Percentiles rank a stretch among this genome's conserved stretches.
Conservation (phyloP, 2,888 invertebrate species). For the Tachina fera region DNA sequence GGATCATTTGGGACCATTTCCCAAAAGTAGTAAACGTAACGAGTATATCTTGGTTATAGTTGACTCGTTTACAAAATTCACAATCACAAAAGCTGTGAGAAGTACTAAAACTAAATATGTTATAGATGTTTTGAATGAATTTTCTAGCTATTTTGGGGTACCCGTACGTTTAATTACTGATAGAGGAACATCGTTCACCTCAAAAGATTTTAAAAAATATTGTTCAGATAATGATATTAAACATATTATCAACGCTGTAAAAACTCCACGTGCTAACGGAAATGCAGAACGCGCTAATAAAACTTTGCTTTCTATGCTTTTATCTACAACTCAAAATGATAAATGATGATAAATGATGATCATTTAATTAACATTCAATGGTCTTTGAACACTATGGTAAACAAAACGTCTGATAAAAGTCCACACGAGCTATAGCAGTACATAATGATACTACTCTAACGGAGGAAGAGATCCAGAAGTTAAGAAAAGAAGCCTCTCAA, state of each 20-base stretch:
- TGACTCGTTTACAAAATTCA: slow-evolving; percentile 8
- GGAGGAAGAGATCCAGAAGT: too few species aligned
- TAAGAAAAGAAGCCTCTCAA: too few species aligned
- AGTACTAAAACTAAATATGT: slow-evolving; percentile 27
- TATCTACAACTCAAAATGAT: slow-evolving; percentile 22
- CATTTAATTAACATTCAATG: slow-evolving; percentile 30
- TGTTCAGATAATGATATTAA: slow-evolving; percentile 30
- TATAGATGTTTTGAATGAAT: slow-evolving; percentile 23
- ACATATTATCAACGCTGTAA: slow-evolving; percentile 36
- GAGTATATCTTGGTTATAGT: slow-evolving; percentile 27
- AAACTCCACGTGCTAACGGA: slow-evolving; percentile 27
- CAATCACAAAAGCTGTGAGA: background rate
- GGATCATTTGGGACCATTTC: slow-evolving; percentile 32
- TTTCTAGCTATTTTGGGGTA: slow-evolving; percentile 25
- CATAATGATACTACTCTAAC: too few species aligned
- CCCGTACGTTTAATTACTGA: slow-evolving; percentile 70
- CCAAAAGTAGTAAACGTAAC: slow-evolving; percentile 26
- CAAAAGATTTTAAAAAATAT: slow-evolving; percentile 23
- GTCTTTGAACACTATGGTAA: slow-evolving; percentile 19
- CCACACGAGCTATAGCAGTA: background rate
- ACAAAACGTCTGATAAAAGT: slow-evolving; percentile 17
- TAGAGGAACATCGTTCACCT: slow-evolving; percentile 1
- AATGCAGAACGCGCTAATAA: background rate
- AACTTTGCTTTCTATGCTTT: too few species aligned
- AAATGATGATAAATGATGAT: slow-evolving; percentile 27